Evolutionary conservation across 2,113 vertebrate genomes (phyloP), one percentile per base, ranked within the genome.

Genomic region (Anguilla japonica): DNA sequence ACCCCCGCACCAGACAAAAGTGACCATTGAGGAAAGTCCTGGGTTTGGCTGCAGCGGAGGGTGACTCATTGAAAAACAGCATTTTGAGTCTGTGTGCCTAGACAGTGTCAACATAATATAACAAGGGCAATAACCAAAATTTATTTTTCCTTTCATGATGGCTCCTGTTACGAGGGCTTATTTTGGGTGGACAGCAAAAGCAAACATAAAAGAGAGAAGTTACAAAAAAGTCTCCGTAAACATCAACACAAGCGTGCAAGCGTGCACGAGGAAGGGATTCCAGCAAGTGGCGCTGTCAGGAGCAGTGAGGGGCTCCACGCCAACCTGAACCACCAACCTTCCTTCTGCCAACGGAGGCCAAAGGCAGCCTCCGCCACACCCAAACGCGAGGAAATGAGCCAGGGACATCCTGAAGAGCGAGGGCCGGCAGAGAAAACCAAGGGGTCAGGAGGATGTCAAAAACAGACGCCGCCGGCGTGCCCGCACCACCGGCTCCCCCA

Each of bases 181-280:
- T 63, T 60, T 60, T 60, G 56, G 41, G 85, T 71, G 79, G 26
- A 82, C 14, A 0, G 2, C 15, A 41, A 86, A 71, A 18, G 41
- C 41, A 71, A 86, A 82, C 81, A n/a, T n/a, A 60, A 29, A 16
- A 8, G 26, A 29, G 14, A 39, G 26, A 53, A 86, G 85, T 67
- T 79, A 63, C 41, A 43, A 26, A 22, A 40, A 81, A 81, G 79
- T 63, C 78, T 86, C 85, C 85, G 46, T 79, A 82, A 86, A 50
- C 79, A 86, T 40, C 26, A 39, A 40, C 40, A 40, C 22, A 79
- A 67, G 41, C n/a, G 56, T 6, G 22, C 50, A 34, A 34, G 34
- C 34, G 34, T 34, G 34, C 1, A 34, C 34, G 60, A 26, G 60
- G 18, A 67, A 60, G 79, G 78, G 60, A n/a, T 57, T 46, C 79